Evolutionary conservation across 2,113 vertebrate species (phyloP), one percentile per base, ranked within the genome.

Genomic region (Numenius arquata): DNA sequence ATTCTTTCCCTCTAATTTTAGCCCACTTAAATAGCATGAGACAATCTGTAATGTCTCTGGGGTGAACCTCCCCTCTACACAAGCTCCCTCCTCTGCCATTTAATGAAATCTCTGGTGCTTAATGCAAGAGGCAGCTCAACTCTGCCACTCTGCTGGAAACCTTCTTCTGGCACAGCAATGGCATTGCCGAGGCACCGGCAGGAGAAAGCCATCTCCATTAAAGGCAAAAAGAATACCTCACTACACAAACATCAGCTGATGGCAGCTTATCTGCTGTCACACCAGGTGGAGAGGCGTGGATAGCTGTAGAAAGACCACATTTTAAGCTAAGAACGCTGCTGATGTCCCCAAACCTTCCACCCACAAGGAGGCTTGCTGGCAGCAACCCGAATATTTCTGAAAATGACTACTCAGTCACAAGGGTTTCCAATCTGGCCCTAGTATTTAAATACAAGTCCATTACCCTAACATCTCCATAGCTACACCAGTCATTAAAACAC

Each of bases 11-110:
- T 95, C 96, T 83, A 96, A 87, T 79, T 89, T 94, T 96, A 96
- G 96, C 96, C 98, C 96, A 97, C 91, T 97, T 97, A 95, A 97
- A 97, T 75, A 96, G 97, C 92, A 88, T 36, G 84, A 95, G 94
- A 91, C 95, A 74, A 94, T 78, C 89, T 90, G 87, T 89, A 32
- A 95, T 93, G 92, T 95, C 97, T 98, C 97, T 91, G 95, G 95
- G 96, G 97, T 73, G 80, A 92, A 95, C 86, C 94, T 96, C 96
- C 59, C 61, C 93, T 47, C 80, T 12, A 53, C 77, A 13, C 84
- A 27, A 73, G 75, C 93, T 80, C 97, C 95, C 85, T 91, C 85
- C 95, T 91, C 93, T 90, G 67, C 92, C 52, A 75, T 93, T 97
- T 98, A 97, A 97, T 96, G 91, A 97, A 93, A 94, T 96, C 96